Conservation (phyloP, 2,888 invertebrate species). For the Acronicta aceris region DNA sequence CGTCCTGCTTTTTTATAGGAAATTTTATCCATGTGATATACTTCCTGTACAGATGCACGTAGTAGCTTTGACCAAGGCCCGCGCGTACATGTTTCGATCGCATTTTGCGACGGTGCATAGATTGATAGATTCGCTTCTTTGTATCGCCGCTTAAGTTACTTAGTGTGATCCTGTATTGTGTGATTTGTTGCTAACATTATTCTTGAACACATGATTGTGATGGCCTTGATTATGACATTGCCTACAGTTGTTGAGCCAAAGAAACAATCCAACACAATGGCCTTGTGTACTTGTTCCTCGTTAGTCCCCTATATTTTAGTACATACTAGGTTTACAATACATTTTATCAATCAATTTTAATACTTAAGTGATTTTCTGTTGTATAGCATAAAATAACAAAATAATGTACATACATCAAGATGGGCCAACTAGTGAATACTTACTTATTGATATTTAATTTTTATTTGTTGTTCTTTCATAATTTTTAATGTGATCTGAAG, state of each 20-base stretch:
- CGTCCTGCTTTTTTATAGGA: slow-evolving; percentile 61
- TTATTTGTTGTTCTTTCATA: not conserved
- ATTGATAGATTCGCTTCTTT: slow-evolving; percentile 40
- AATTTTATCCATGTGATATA: slow-evolving; percentile 67
- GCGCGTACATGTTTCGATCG: slow-evolving; percentile 47
- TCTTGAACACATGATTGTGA: slow-evolving; percentile 66
- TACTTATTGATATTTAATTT: slow-evolving; percentile 35
- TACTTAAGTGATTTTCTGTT: slow-evolving; percentile 20
- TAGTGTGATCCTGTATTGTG: slow-evolving; percentile 19
- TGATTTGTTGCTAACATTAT: slow-evolving; percentile 31
- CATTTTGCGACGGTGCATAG: slow-evolving; percentile 46
- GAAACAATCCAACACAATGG: slow-evolving; percentile 61
- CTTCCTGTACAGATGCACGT: slow-evolving; percentile 73
- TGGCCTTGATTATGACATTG: slow-evolving; percentile 86
- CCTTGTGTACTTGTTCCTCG: slow-evolving; percentile 64
- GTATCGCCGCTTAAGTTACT: slow-evolving; percentile 22
- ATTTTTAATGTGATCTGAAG: slow-evolving; percentile 13
- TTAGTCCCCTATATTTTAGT: slow-evolving; percentile 47
- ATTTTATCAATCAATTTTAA: slow-evolving; percentile 45
- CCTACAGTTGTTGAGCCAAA: slow-evolving; percentile 52
- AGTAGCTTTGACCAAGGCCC: slow-evolving; percentile 54
- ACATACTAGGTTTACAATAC: slow-evolving; percentile 24
- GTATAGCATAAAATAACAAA: not conserved
- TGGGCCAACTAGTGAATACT: slow-evolving; percentile 8
- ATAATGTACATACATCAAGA: not conserved